Conservation (phyloP, 2,113 vertebrate genomes). For the Xyliphius kryptos region DNA sequence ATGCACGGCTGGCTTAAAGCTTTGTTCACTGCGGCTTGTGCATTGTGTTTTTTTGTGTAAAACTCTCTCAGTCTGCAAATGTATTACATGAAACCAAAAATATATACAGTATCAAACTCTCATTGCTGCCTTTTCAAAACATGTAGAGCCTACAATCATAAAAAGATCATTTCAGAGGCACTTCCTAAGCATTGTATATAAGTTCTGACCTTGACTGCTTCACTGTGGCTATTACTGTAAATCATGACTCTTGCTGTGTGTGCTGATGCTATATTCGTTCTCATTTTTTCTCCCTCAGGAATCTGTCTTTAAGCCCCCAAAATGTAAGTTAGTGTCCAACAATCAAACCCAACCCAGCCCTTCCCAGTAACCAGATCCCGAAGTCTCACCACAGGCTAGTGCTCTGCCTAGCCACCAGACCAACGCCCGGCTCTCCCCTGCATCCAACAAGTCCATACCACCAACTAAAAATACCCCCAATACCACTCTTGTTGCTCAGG, state of each 20-base stretch:
- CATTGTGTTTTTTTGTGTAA: background rate
- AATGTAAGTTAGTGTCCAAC: constrained; percentile 29
- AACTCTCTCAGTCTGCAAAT: background rate
- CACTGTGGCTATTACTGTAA: no score
- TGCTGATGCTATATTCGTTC: constrained; percentile 21
- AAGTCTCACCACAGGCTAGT: constrained; percentile 23
- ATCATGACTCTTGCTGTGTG: constrained; percentile 23
- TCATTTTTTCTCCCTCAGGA: constrained; percentile 32
- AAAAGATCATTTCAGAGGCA: no score
- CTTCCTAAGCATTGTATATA: constrained; percentile 13
- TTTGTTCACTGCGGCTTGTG: background rate
- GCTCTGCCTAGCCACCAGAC: constrained; percentile 24
- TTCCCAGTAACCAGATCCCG: constrained; percentile 36
- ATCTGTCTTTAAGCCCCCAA: constrained; percentile 31
- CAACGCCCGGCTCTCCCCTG: constrained; percentile 32
- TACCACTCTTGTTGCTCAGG: background rate
- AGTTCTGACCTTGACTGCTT: no score
- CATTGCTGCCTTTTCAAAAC: no score
- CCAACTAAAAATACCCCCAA: constrained; percentile 30
- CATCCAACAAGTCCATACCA: constrained; percentile 24
- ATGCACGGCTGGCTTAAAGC: background rate
- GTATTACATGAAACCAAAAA: no score
- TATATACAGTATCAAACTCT: no score
- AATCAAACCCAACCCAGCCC: constrained; percentile 36
- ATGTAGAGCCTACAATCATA: no score